Percentiles rank a stretch among this genome's conserved stretches.
Conservation (phyloP, 2,888 invertebrate genomes). For the Eupithecia subfuscata region DNA sequence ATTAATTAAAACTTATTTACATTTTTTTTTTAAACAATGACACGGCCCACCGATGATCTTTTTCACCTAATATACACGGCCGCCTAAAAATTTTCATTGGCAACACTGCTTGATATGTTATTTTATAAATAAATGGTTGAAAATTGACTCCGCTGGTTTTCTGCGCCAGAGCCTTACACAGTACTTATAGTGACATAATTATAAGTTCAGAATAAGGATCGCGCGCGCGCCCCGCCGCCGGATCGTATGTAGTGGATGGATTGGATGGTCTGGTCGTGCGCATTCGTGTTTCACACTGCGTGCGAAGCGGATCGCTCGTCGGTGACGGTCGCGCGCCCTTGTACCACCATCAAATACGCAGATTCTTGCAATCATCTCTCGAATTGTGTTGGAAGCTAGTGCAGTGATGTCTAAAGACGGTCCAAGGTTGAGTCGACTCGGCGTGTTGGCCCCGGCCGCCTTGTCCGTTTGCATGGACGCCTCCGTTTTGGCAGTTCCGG, state of each 20-base stretch:
- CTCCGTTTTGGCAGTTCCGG: slow-evolving; percentile 77
- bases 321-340: slow-evolving; percentile 72
- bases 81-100: too few relatives aligned
- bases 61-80: too few relatives aligned
- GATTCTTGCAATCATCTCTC: slow-evolving; percentile 8
- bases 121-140: neutral
- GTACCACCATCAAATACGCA: slow-evolving; percentile 23
- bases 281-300: slow-evolving; percentile 69
- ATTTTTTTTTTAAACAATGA: too few relatives aligned
- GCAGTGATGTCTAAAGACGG: slow-evolving; percentile 71
- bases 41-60: too few relatives aligned
- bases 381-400: slow-evolving; percentile 27
- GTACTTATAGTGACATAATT: neutral
- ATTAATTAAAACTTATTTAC: too few relatives aligned
- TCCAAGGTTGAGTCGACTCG: slow-evolving; percentile 68
- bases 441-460: slow-evolving; percentile 77
- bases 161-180: neutral
- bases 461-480: slow-evolving; percentile 79
- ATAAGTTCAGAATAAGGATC: neutral
- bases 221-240: neutral
- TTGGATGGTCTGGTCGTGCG: slow-evolving; percentile 37
- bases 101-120: neutral
- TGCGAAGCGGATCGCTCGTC: slow-evolving; percentile 79
- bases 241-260: neutral
- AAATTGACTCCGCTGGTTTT: neutral